Evolutionary conservation across 37 sponge, comb jelly and placozoan species (phyloP).

Genomic region (Spongilla lacustris): DNA sequence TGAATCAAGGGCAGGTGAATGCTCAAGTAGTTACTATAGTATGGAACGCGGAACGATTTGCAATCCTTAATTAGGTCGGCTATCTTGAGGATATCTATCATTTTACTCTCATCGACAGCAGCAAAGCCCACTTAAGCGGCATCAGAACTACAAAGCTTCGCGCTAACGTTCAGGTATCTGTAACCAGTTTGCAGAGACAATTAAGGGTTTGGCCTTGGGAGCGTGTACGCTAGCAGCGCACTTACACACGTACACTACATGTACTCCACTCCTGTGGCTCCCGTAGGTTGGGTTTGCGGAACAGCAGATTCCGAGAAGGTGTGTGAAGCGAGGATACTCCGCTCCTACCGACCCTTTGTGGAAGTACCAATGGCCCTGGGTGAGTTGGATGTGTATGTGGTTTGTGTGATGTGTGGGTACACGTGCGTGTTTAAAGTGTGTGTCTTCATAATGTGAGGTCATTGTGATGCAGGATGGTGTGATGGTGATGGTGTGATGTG

Average conservation of each 20-base stretch:
- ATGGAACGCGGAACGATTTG: neutral
- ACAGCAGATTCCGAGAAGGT: conserved; percentile 2
- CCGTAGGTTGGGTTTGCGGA: conserved; percentile 13
- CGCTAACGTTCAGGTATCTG: neutral
- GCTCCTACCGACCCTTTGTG: conserved; percentile 1
- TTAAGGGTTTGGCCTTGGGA: too few relatives aligned
- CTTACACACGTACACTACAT: too few relatives aligned
- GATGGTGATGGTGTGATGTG: too few relatives aligned
- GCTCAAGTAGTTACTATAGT: too few relatives aligned
- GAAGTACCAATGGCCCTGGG: neutral
- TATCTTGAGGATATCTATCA: conserved; percentile 8
- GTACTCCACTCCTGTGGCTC: too few relatives aligned
- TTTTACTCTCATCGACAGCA: neutral
- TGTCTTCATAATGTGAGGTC: too few relatives aligned
- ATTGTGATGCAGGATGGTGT: too few relatives aligned
- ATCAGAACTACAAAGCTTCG: neutral
- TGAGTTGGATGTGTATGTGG: too few relatives aligned
- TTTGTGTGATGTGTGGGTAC: too few relatives aligned
- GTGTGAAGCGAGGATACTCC: neutral
- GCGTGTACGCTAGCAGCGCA: too few relatives aligned
- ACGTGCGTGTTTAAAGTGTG: too few relatives aligned
- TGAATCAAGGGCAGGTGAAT: conserved; percentile 6
- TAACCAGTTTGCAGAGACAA: too few relatives aligned
- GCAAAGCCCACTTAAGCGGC: neutral
- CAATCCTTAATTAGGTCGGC: neutral